Evolutionary conservation across 2,113 vertebrate genomes (phyloP), one percentile per base, ranked within the genome.

Genomic region (Apaloderma vittatum): DNA sequence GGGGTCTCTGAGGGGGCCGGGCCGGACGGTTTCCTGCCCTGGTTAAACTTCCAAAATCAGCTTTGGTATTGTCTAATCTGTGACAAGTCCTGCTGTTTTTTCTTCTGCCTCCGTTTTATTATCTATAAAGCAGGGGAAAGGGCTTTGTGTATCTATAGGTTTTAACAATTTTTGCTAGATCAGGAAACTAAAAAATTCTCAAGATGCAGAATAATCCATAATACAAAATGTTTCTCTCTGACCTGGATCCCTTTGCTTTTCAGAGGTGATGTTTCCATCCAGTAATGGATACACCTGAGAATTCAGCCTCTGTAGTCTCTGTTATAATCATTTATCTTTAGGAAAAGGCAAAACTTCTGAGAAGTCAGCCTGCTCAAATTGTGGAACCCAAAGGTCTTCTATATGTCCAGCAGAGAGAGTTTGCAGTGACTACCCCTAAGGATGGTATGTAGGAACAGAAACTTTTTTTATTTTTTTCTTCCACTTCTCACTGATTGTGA

Each of bases 361-460:
- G 97, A 94, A 99, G 98, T 97, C 99, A 98, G 97, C 97, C 98
- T 37, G 95, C 96, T 63, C 98, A 98, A 37, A 97, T 96, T 19
- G 98, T 99, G 82, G 99, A 99, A 96, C 98, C 99, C 85, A 99
- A 98, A 98, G 98, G 98, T 96, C 98, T 99, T 88, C 97, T 99
- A 3, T 99, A 99, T 62, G 97, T 99, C 63, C 99, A 99, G 94
- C 99, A 99, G 90, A 98, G 99, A 97, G 99, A 99, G 91, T 99
- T 99, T 96, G 99, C 99, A 22, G 99, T 98, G 92, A 99, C 99
- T 23, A 99, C 99, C 36, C 99, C 99, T 89, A 95, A 97, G 96
- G 99, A 99, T 97, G 97, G 99, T 99, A 97, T 96, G 98, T 97
- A 93, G 88, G 58, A 95, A 78, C 55, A 43, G 59, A 74, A 92